These are phyloP conservation scores for Timandra comae DNA, from an alignment of 2,888 invertebrate genomes.

Conservation along the genomic window DNA sequence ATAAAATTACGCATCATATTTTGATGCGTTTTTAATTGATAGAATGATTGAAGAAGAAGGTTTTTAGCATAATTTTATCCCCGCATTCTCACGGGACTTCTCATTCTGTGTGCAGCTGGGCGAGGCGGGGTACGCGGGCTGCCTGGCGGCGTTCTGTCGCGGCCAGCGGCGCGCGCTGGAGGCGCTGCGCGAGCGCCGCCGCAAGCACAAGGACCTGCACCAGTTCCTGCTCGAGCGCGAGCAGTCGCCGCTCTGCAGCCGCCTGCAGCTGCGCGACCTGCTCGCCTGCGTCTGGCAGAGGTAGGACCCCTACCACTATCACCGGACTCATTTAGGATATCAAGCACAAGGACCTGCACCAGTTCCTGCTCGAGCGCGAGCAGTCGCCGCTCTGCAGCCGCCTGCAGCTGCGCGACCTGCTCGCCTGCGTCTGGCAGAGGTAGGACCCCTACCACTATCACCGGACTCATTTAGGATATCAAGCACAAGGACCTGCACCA, in stretches of 20 bases:
- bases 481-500: constrained; percentile 87
- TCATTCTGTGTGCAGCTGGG: constrained; percentile 79
- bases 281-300: constrained; percentile 72
- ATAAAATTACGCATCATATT: too few relatives aligned
- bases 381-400: constrained; percentile 88
- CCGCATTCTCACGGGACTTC: too few relatives aligned
- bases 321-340: too few relatives aligned
- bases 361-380: constrained; percentile 86
- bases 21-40: too few relatives aligned
- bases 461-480: too few relatives aligned
- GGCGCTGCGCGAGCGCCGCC: constrained; percentile 83
- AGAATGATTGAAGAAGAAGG: too few relatives aligned
- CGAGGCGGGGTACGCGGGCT: constrained; percentile 83
- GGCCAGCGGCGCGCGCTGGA: constrained; percentile 92
- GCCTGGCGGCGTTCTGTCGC: constrained; percentile 88
- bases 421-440: constrained; percentile 73
- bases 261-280: constrained; percentile 90
- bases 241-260: constrained; percentile 86
- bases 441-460: constrained; percentile 15
- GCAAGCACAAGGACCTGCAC: constrained; percentile 87
- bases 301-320: constrained; percentile 25
- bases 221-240: constrained; percentile 86
- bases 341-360: constrained; percentile 86
- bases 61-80: too few relatives aligned
- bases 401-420: constrained; percentile 88